Evolutionary conservation across 2,888 invertebrate species (phyloP).

Genomic region (Coelinius sp.): DNA sequence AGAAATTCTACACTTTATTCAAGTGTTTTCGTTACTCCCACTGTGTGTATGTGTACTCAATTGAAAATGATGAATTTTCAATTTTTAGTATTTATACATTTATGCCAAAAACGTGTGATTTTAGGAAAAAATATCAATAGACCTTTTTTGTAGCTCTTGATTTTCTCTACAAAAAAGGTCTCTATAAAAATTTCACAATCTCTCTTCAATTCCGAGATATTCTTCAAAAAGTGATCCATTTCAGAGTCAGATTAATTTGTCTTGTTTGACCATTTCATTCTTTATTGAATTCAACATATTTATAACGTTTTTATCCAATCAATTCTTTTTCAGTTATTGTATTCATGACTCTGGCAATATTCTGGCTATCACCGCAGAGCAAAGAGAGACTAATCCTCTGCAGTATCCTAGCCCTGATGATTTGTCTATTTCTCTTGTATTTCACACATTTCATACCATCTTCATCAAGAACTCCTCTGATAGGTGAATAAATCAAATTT

Average conservation of each 20-base stretch:
- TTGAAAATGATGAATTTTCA: slow-evolving; percentile 5
- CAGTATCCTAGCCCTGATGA: slow-evolving; percentile 75
- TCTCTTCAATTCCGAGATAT: too few species aligned
- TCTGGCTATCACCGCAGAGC: slow-evolving; percentile 79
- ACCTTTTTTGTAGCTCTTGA: too few species aligned
- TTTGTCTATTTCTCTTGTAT: slow-evolving; percentile 77
- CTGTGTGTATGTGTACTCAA: slow-evolving; percentile 68
- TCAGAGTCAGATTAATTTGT: too few species aligned
- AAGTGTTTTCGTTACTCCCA: slow-evolving; percentile 77
- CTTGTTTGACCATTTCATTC: too few species aligned
- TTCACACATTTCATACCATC: slow-evolving; percentile 76
- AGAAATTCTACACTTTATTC: slow-evolving; percentile 76
- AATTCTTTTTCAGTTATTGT: slow-evolving; percentile 73
- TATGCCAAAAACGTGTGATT: too few species aligned
- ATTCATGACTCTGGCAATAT: slow-evolving; percentile 75
- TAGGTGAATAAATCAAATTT: slow-evolving; percentile 62
- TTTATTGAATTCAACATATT: too few species aligned
- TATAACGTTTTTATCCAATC: slow-evolving; percentile 26
- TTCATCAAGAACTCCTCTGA: slow-evolving; percentile 74
- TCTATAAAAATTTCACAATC: too few species aligned
- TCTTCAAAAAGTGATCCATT: too few species aligned
- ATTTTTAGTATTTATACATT: neutral
- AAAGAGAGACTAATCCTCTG: slow-evolving; percentile 78
- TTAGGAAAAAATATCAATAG: too few species aligned
- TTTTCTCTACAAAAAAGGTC: too few species aligned